A percentile compares a stretch with the other conserved stretches of the same genome.
Evolutionary conservation across 2,888 invertebrate species (phyloP).

Genomic region (Tineola bisselliella): DNA sequence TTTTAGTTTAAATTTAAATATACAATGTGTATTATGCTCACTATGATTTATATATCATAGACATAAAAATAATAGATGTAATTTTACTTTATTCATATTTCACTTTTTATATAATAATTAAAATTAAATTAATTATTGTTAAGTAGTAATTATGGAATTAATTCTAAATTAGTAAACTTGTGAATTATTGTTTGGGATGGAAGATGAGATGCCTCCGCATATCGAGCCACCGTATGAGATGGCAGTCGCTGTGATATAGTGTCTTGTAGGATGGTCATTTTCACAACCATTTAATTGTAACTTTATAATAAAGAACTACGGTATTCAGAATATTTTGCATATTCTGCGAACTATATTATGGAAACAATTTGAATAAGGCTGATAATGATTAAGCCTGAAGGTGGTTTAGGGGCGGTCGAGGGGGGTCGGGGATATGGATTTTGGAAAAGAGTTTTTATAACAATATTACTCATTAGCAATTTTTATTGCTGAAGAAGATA

Average conservation of each 20-base stretch:
- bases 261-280: not conserved
- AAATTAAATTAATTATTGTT: not conserved
- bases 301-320: not conserved
- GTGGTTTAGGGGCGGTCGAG: not conserved
- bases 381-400: constrained; percentile 2
- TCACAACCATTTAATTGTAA: not conserved
- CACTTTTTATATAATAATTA: not conserved
- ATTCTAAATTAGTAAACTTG: not conserved
- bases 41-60: constrained; percentile 5
- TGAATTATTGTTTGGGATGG: not conserved
- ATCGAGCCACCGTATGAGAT: not conserved
- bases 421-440: not conserved
- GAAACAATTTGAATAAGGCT: constrained; percentile 31
- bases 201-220: not conserved
- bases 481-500: not conserved
- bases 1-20: not conserved
- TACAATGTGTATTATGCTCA: constrained; percentile 13
- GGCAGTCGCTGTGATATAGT: not conserved
- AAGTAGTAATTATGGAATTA: not conserved
- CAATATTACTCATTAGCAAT: not conserved
- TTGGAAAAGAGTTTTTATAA: not conserved
- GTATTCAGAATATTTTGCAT: constrained; percentile 7
- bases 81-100: not conserved
- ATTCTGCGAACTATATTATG: constrained; percentile 15
- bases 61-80: not conserved